Evolutionary conservation across 2,113 vertebrate genomes (phyloP).

Genomic region (Syngnathus floridae): DNA sequence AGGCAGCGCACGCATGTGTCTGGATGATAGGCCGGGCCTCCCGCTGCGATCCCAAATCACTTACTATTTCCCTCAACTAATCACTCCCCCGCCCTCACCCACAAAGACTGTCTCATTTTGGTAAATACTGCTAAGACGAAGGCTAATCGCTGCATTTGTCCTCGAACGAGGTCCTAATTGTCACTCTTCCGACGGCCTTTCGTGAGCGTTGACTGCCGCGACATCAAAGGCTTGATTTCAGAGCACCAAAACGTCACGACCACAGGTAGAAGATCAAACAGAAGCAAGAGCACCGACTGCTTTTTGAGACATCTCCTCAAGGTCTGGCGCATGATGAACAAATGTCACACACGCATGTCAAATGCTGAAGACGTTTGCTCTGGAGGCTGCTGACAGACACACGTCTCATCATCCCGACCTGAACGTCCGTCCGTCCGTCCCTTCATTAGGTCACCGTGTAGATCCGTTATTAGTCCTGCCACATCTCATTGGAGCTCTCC

Average conservation of each 20-base stretch:
- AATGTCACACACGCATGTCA: slow-evolving; percentile 6
- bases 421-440: slow-evolving; percentile 4
- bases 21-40: slow-evolving; percentile 20
- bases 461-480: slow-evolving; percentile 48
- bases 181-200: neutral
- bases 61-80: slow-evolving; percentile 37
- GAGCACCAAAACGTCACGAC: neutral
- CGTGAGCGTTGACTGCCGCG: too few species aligned
- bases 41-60: slow-evolving; percentile 42
- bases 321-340: neutral
- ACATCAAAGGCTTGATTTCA: neutral
- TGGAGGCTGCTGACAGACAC: slow-evolving; percentile 15
- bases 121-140: slow-evolving; percentile 8
- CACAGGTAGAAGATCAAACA: neutral
- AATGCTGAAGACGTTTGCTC: neutral
- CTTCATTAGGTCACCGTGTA: slow-evolving; percentile 38
- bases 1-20: slow-evolving; percentile 7
- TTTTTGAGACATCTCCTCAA: too few species aligned
- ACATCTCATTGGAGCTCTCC: slow-evolving; percentile 48
- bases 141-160: neutral
- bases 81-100: neutral
- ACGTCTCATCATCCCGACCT: slow-evolving; percentile 29
- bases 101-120: slow-evolving; percentile 14
- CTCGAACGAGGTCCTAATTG: neutral
- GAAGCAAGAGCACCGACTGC: too few species aligned